Evolutionary conservation across 2,113 vertebrate species (phyloP), one percentile per base, ranked within the genome.

Genomic region (Myxocyprinus asiaticus): DNA sequence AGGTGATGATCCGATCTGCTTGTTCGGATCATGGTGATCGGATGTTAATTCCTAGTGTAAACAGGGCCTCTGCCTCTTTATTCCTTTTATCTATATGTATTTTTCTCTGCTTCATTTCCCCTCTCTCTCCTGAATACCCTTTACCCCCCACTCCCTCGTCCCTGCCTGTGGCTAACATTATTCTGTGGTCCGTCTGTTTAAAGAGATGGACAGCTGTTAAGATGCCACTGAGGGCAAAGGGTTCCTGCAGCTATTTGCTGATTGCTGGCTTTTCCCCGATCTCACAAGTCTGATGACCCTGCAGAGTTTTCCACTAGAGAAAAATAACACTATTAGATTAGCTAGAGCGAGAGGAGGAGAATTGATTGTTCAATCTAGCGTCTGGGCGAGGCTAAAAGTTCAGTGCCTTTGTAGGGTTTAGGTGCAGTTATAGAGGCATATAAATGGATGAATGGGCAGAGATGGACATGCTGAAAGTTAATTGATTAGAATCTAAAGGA

Each of bases 201-300:
- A 58, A 78, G 65, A 47, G 51, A 67, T 50, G 71, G 79, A 59
- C 74, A 56, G 17, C 70, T 81, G 79, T 81, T 55, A 62, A 66
- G 66, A 45, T 70, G 71, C 58, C 71, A 15, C 45, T n/a, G 56
- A 76, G 72, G 50, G 73, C 55, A 55, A 33, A 45, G 47, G 72
- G 15, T 80, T 56, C 67, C 43, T 17, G n/a, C 55, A 55, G 45
- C 72, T 72, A 51, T n/a, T 75, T 69, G 44, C 58, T 78, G 75
- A 75, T 84, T 78, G 79, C 69, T 81, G 72, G 55, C 48, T 73
- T 61, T 77, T 64, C 61, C 64, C 62, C 56, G 45, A 73, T 68
- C 68, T 74, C 50, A 11, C 63, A 68, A 68, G 55, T 64, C 67
- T 69, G 69, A 78, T 81, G 58, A 47, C 56, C 33, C 69, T 47